These are phyloP conservation scores for Pseudochirops corinnae DNA, from an alignment of 2,797 vertebrate genomes.

Conservation along the genomic window DNA sequence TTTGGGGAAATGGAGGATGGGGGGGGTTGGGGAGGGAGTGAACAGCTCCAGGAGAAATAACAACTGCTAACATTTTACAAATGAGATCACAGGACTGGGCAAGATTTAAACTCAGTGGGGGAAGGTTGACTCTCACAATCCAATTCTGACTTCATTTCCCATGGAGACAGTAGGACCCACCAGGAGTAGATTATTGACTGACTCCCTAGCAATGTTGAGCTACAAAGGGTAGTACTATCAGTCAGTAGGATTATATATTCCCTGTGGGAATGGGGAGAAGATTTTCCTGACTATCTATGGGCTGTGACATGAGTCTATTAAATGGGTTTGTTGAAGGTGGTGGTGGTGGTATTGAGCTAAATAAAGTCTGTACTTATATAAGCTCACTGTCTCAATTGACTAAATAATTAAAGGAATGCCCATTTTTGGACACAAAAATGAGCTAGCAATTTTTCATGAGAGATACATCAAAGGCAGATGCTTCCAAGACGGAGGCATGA, in stretches of 20 bases:
- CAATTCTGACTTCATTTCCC: neutral
- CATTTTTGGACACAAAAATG: neutral
- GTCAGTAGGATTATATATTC: neutral
- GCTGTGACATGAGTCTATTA: neutral
- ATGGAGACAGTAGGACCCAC: neutral
- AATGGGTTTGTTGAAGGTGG: too few relatives aligned
- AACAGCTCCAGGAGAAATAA: neutral
- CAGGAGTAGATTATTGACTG: neutral
- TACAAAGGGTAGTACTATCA: neutral
- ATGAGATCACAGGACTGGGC: neutral
- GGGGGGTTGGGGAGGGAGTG: neutral
- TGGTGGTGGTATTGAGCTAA: neutral
- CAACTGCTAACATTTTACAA: neutral
- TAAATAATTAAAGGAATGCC: neutral
- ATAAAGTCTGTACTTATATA: neutral
- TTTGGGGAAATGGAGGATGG: neutral
- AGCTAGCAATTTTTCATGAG: neutral
- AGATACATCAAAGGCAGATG: neutral
- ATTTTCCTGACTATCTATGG: neutral
- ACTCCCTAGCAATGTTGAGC: neutral
- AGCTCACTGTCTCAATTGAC: neutral
- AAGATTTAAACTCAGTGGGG: neutral
- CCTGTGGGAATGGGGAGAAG: neutral
- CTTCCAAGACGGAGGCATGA: neutral
- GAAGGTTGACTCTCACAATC: neutral